phyloP scores from a whole-genome alignment of 2,113 vertebrate species.

The Myrmophylax atrothorax region DNA sequence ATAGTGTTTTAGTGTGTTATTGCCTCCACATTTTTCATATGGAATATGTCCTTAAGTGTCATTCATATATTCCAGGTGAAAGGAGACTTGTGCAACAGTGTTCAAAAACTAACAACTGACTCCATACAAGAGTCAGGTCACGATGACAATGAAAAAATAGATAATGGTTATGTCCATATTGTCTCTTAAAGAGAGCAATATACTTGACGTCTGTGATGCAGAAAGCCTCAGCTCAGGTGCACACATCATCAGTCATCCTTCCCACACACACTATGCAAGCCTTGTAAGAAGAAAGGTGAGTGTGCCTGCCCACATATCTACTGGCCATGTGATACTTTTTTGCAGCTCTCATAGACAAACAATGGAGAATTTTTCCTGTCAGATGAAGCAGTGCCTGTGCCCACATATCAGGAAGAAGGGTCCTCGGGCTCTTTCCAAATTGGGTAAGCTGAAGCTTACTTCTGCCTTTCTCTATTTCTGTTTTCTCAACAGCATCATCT shows the following conservation, averaged over 20 bases:
- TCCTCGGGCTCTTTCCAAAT: background rate
- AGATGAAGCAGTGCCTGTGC: background rate
- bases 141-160: background rate
- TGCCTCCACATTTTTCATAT: background rate
- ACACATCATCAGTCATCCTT: background rate
- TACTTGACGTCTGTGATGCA: background rate
- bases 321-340: background rate
- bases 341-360: fast-evolving
- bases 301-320: background rate
- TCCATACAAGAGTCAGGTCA: background rate
- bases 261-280: background rate
- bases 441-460: background rate
- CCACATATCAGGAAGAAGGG: background rate
- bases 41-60: background rate
- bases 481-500: background rate
- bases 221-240: background rate
- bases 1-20: background rate
- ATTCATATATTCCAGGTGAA: background rate
- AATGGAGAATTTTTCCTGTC: background rate
- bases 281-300: fast-evolving
- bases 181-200: background rate
- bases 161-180: background rate
- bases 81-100: background rate
- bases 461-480: background rate
- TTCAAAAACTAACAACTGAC: background rate